Evolutionary conservation across 2,888 invertebrate genomes (phyloP).

Genomic region (Cyrtodaria siliqua): DNA sequence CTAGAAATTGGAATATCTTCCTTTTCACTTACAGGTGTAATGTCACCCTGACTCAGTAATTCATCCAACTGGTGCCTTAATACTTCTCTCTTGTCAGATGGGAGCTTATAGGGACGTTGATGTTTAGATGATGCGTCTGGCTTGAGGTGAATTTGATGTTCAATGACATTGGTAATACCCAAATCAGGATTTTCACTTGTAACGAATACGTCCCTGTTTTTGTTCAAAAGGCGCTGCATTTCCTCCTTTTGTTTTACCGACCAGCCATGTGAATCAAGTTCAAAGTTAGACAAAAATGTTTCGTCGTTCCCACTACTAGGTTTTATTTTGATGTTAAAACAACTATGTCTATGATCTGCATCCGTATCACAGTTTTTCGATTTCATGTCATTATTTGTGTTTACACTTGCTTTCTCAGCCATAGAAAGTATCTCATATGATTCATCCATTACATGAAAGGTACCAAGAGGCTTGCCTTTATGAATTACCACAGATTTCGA

Average conservation of each 20-base stretch:
- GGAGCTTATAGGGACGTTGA: conserved; percentile 28
- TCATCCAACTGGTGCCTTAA: conserved; percentile 43
- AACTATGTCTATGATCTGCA: no score
- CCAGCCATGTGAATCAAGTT: not conserved
- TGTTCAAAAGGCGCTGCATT: not conserved
- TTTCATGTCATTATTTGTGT: no score
- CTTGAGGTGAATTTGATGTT: conserved; percentile 24
- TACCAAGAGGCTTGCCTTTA: no score
- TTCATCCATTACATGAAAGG: no score
- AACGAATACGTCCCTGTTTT: conserved; percentile 18
- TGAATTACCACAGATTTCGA: no score
- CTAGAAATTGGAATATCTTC: conserved; percentile 38
- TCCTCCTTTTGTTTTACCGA: not conserved
- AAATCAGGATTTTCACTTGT: conserved; percentile 25
- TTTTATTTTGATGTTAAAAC: no score
- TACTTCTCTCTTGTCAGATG: conserved; percentile 20
- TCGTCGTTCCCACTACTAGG: not conserved
- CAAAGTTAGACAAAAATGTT: not conserved
- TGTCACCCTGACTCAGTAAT: conserved; percentile 28
- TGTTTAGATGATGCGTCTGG: conserved; percentile 31
- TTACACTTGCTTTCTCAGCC: no score
- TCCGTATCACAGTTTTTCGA: no score
- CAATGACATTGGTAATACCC: conserved; percentile 13
- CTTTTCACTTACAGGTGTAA: conserved; percentile 27
- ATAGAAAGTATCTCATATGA: no score